phyloP scores from a whole-genome alignment of 2,113 vertebrate species.

The Psittacus erithacus region DNA sequence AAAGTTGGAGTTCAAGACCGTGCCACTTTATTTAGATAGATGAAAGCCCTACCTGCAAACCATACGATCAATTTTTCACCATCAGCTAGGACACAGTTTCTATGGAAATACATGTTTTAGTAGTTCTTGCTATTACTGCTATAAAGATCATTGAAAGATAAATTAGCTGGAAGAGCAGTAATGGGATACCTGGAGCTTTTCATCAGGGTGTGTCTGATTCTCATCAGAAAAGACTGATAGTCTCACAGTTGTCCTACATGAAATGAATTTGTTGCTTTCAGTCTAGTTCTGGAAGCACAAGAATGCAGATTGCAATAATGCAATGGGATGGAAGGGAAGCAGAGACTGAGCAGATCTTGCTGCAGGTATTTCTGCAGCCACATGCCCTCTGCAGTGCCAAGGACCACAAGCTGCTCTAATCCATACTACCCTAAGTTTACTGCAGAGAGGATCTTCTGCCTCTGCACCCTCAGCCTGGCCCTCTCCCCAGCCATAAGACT shows the following conservation, averaged over 20 bases:
- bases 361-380: not conserved
- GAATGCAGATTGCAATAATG: fast-evolving
- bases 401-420: not conserved
- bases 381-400: fast-evolving
- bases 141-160: not conserved
- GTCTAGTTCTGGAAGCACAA: not conserved
- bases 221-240: not conserved
- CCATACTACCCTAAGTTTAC: not conserved
- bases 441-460: not conserved
- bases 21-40: fast-evolving
- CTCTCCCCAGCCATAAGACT: not conserved
- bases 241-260: not conserved
- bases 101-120: not conserved
- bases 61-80: too few relatives aligned
- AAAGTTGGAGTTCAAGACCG: fast-evolving
- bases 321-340: not conserved
- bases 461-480: not conserved
- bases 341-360: not conserved
- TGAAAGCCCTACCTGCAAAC: not conserved
- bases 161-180: not conserved
- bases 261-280: not conserved
- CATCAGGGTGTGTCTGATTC: not conserved
- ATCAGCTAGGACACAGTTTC: not conserved
- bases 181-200: not conserved
- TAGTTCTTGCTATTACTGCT: not conserved